Evolutionary conservation across 2,797 vertebrate genomes (phyloP).

Genomic region (Brachyrhaphis roseni): DNA sequence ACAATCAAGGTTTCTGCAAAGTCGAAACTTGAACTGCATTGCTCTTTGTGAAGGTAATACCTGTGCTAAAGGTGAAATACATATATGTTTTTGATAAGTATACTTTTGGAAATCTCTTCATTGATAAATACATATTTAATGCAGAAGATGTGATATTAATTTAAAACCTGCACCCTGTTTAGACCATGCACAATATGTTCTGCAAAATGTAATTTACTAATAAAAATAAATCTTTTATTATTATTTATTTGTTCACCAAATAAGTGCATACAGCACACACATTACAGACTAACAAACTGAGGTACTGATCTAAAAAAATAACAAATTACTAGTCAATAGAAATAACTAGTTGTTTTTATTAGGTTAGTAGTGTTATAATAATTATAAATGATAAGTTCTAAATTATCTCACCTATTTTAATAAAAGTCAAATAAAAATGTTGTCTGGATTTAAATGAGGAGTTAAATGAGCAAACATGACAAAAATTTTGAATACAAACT

Average conservation of each 20-base stretch:
- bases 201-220: background rate
- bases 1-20: conserved; percentile 98
- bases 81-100: background rate
- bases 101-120: background rate
- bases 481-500: background rate
- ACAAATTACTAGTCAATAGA: background rate
- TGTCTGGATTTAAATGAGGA: background rate
- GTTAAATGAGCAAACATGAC: background rate
- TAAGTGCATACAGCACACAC: too few species aligned
- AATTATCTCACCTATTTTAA: background rate
- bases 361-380: background rate
- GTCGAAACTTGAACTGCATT: conserved; percentile 98
- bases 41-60: conserved; percentile 97
- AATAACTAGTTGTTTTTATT: background rate
- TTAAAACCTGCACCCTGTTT: background rate
- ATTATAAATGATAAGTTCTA: background rate
- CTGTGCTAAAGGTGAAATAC: background rate
- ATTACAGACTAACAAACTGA: background rate
- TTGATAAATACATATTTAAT: background rate
- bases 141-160: background rate
- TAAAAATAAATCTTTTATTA: background rate
- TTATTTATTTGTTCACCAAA: background rate
- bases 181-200: background rate
- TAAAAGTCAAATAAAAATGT: background rate
- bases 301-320: too few species aligned